Percentiles rank a stretch among this genome's conserved stretches.
phyloP scores from a whole-genome alignment of 1,140 invertebrate genomes.

The Vanessa atalanta region DNA sequence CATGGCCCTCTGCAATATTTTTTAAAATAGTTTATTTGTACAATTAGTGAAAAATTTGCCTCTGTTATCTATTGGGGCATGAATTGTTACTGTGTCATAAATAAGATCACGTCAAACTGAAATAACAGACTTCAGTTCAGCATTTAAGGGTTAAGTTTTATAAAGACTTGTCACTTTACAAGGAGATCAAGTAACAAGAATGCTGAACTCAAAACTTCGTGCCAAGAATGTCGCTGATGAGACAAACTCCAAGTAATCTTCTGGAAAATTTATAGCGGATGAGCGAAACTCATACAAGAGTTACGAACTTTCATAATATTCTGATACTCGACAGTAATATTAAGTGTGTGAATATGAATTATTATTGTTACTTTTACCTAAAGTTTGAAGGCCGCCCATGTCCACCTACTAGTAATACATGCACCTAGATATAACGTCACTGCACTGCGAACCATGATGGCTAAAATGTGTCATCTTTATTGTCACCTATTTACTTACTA shows the following conservation, averaged over 20 bases:
- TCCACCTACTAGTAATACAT: too few species aligned
- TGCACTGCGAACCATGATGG: too few species aligned
- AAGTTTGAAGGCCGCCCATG: too few species aligned
- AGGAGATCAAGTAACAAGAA: slow-evolving; percentile 5
- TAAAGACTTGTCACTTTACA: slow-evolving; percentile 6
- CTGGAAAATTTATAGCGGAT: slow-evolving; percentile 2
- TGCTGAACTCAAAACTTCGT: slow-evolving; percentile 7
- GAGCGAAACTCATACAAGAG: slow-evolving; percentile 6
- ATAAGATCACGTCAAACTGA: too few species aligned
- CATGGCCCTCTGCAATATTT: too few species aligned
- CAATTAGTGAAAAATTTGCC: too few species aligned
- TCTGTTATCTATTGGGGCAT: too few species aligned
- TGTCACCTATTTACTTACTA: too few species aligned
- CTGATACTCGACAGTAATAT: background rate
- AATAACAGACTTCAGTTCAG: background rate
- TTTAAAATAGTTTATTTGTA: too few species aligned
- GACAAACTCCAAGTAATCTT: slow-evolving; percentile 3
- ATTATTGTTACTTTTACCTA: background rate
- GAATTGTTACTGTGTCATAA: too few species aligned
- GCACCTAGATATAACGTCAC: too few species aligned
- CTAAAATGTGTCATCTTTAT: too few species aligned
- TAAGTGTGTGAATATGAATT: background rate
- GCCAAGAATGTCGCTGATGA: slow-evolving; percentile 8
- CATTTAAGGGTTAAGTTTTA: slow-evolving; percentile 4
- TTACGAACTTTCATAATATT: background rate